Evolutionary conservation across 2,797 vertebrate genomes (phyloP).

Genomic region (Propithecus perrieri): DNA sequence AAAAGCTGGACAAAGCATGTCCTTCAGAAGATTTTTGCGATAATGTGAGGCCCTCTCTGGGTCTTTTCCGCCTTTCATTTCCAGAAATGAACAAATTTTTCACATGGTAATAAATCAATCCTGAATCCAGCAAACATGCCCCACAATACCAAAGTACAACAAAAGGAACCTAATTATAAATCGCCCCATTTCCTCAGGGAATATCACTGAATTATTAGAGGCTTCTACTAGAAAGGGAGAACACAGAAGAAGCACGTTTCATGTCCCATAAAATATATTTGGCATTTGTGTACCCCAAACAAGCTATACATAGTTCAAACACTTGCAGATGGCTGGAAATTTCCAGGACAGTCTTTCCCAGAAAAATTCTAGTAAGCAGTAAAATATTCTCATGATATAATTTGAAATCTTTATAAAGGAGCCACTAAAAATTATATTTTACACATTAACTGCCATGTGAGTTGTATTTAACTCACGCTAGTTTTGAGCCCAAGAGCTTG

Average conservation of each 20-base stretch:
- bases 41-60: conserved; percentile 2
- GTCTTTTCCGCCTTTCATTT: conserved; percentile 66
- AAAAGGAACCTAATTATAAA: conserved; percentile 68
- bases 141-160: conserved; percentile 55
- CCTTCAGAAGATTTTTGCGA: background rate
- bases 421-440: conserved; percentile 42
- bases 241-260: conserved; percentile 48
- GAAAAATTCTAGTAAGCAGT: conserved; percentile 46
- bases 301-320: conserved; percentile 51
- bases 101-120: conserved; percentile 74
- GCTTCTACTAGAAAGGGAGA: background rate
- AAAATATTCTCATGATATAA: background rate
- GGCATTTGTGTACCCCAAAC: conserved; percentile 46
- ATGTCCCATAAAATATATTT: conserved; percentile 57
- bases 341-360: conserved; percentile 54
- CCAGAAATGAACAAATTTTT: conserved; percentile 58
- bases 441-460: too few relatives aligned
- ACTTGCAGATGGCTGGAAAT: conserved; percentile 63
- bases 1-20: background rate
- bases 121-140: background rate
- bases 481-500: too few relatives aligned
- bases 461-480: too few relatives aligned
- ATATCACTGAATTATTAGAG: background rate
- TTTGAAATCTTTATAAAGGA: conserved; percentile 46
- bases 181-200: conserved; percentile 68